Evolutionary conservation across 2,113 vertebrate genomes (phyloP).

Genomic region (Serilophus lunatus): DNA sequence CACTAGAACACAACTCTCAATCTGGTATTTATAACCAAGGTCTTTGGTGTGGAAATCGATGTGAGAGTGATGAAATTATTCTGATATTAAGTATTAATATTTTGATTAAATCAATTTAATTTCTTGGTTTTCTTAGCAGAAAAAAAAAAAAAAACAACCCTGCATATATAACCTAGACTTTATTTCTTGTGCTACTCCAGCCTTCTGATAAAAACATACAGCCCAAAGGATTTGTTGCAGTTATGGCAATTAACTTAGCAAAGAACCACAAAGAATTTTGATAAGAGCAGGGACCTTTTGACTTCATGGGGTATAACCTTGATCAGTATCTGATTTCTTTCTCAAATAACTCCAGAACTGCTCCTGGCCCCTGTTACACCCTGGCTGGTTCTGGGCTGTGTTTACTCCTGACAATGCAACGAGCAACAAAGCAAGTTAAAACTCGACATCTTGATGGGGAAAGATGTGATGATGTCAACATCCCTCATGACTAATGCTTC

Average conservation of each 20-base stretch:
- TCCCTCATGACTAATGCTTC: not conserved
- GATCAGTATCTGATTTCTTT: not conserved
- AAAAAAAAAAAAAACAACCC: not conserved
- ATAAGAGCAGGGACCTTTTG: not conserved
- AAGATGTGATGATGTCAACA: not conserved
- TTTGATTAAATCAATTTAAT: not conserved
- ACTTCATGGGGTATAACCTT: not conserved
- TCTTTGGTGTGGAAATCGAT: not conserved
- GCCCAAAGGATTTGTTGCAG: not conserved
- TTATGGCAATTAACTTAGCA: not conserved
- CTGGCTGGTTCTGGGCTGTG: not conserved
- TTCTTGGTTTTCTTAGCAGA: not conserved
- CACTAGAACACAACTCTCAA: not conserved
- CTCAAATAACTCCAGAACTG: not conserved
- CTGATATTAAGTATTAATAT: not conserved
- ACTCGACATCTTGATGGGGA: not conserved
- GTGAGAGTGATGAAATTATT: not conserved
- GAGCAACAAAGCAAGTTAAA: slow-evolving; percentile 13
- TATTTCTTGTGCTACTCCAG: not conserved
- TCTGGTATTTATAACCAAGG: not conserved
- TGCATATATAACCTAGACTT: not conserved
- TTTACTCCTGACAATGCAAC: not conserved
- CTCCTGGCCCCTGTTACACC: not conserved
- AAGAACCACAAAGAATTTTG: not conserved
- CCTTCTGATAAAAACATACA: not conserved